Evolutionary conservation across 2,797 vertebrate genomes (phyloP), one percentile per base, ranked within the genome.

Genomic region (Tokudaia muenninki): DNA sequence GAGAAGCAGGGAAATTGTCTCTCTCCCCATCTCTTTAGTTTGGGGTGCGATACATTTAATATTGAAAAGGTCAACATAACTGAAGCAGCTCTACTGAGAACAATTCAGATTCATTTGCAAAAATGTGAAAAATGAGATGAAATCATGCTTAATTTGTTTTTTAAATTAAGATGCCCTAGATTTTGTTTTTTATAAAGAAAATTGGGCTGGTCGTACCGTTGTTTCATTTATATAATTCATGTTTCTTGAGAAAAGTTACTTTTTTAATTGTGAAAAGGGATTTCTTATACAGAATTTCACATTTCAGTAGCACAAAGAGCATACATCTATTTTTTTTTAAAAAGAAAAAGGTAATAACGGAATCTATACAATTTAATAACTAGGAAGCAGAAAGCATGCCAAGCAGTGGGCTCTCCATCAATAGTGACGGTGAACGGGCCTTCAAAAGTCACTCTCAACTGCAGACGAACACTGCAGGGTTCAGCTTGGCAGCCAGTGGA

Each of bases 51-150:
- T 90, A 26, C 13, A 12, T 88, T 97, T 94, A 92, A 65, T 22
- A 92, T 37, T 52, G 70, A 91, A 57, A 83, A 59, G 9, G 21
- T 47, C n/a, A 80, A 78, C 10, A 91, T 65, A 75, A 74, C 59
- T 47, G 63, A 82, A 78, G 31, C 9, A 63, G 57, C 16, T 91
- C 96, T 96, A 70, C 77, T 1, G n/a, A 96, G 84, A 95, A 94
- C 41, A 87, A 92, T 92, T 41, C 79, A 7, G 89, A 75, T 26
- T 78, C 47, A 90, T 52, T 34, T 61, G 80, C n/a, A 79, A 92
- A 94, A 81, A 52, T 87, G 34, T 55, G 34, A 47, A 79, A 82
- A 50, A 52, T 88, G 24, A 97, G 92, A 92, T 90, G 7, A 31
- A 41, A 86, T n/a, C 59, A 0, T 0, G 3, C 84, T 87, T 37